phyloP scores from a whole-genome alignment of 2,113 vertebrate species.

The Ameiurus melas region DNA sequence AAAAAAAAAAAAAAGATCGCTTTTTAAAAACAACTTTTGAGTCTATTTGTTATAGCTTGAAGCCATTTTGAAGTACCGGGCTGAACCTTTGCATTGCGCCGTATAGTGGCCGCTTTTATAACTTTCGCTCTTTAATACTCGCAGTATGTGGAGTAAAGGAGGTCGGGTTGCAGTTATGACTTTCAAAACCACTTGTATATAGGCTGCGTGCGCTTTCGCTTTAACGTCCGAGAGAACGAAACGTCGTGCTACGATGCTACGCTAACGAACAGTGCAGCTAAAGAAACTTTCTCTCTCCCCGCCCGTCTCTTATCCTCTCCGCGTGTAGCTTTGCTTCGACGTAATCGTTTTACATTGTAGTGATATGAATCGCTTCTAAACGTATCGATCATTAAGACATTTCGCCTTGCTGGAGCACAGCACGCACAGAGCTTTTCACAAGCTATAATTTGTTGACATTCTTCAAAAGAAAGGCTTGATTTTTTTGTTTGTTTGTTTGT shows the following conservation, averaged over 20 bases:
- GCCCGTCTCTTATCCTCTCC: conserved; percentile 2
- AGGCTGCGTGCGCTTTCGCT: conserved; percentile 60
- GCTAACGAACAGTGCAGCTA: conserved; percentile 52
- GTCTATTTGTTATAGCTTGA: conserved; percentile 38
- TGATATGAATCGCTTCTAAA: conserved; percentile 56
- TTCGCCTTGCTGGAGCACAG: conserved; percentile 2
- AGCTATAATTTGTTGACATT: background rate
- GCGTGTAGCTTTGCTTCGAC: conserved; percentile 10
- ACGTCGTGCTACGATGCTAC: conserved; percentile 30
- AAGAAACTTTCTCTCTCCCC: conserved; percentile 53
- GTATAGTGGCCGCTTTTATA: conserved; percentile 49
- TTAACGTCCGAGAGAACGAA: conserved; percentile 50
- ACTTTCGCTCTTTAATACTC: conserved; percentile 45
- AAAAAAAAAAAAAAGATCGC: conserved; percentile 49
- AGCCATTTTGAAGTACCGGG: conserved; percentile 42
- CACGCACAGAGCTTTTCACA: background rate
- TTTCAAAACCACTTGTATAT: conserved; percentile 53
- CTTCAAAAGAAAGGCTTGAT: conserved; percentile 2
- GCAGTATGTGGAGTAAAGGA: conserved; percentile 37
- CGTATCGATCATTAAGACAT: conserved; percentile 34
- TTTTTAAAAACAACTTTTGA: conserved; percentile 40
- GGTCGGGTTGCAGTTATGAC: conserved; percentile 50
- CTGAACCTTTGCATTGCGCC: conserved; percentile 47
- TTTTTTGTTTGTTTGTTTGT: background rate
- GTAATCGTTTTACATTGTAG: conserved; percentile 51